Evolutionary conservation across 2,888 invertebrate species (phyloP).

Genomic region (Morpho deidamia): DNA sequence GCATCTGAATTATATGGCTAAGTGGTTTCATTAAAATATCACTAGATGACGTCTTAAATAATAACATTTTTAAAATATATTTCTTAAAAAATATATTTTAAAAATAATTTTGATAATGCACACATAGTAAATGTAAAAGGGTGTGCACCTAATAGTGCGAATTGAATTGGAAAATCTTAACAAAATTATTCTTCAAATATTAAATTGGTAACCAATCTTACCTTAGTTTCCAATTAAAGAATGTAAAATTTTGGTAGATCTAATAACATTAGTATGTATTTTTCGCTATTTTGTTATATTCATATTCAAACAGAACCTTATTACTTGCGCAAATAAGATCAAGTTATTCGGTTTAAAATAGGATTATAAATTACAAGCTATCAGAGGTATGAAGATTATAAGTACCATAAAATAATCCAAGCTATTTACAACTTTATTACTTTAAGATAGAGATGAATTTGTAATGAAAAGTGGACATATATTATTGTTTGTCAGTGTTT

Average conservation of each 20-base stretch:
- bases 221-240: not conserved
- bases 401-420: constrained; percentile 18
- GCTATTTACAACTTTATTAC: constrained; percentile 24
- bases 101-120: too few species aligned
- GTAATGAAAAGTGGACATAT: constrained; percentile 35
- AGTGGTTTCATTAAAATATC: not conserved
- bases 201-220: too few species aligned
- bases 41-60: constrained; percentile 4
- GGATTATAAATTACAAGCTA: constrained; percentile 30
- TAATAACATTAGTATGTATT: too few species aligned
- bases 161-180: too few species aligned
- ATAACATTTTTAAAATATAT: too few species aligned
- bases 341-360: constrained; percentile 4
- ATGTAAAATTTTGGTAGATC: not conserved
- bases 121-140: too few species aligned
- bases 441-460: constrained; percentile 29
- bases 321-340: not conserved
- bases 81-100: too few species aligned
- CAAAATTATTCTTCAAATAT: too few species aligned
- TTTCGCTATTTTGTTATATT: too few species aligned
- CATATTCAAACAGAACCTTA: constrained; percentile 5
- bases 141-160: too few species aligned
- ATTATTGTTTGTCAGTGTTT: constrained; percentile 75
- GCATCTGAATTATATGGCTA: too few species aligned
- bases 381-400: constrained; percentile 31